Evolutionary conservation across 2,113 vertebrate genomes (phyloP), one percentile per base, ranked within the genome.

Genomic region (Antennarius striatus): DNA sequence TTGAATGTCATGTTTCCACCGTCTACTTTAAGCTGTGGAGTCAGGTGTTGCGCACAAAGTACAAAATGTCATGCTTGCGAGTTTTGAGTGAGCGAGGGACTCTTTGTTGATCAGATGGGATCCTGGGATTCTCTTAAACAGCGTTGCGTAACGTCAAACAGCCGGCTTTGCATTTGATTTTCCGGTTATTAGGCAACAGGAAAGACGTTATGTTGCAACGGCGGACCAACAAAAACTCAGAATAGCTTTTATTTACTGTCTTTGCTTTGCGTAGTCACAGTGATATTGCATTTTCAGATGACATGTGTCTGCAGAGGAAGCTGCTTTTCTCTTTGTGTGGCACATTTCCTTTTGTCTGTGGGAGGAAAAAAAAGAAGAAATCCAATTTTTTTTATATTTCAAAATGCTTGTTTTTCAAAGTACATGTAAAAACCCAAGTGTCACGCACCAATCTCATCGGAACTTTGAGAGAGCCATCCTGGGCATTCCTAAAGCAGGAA

Each of bases 141-240:
- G 30, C 8, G 3, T 88, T 84, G 69, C 58, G 4, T 64, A 81
- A 77, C 12, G 3, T 55, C 53, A 12, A 56, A 47, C 60, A 53
- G 47, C 46, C 67, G 51, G 55, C 56, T 56, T 32, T 6, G 39
- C 75, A 64, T 77, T 77, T 46, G 14, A 17, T 72, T 80, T 80
- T 58, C 74, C 13, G 45, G 45, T 9, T 58, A 5, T 62, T 63
- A 42, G 42, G 79, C 62, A 86, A 84, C 51, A 16, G 17, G 1
- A 53, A 64, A 55, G 10, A 45, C 22, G 17, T 17, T 48, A 13
- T 87, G 77, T 88, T 61, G 80, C 81, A 86, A 90, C 66, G 50
- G 63, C 0, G 17, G 80, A 82, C 56, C 62, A 43, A 2, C 29
- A 14, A 61, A 74, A 56, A 43, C 56, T 10, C 14, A 29, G 47